These are phyloP conservation scores for Channa maculata DNA, from an alignment of 2,113 vertebrate genomes.

Conservation along the genomic window DNA sequence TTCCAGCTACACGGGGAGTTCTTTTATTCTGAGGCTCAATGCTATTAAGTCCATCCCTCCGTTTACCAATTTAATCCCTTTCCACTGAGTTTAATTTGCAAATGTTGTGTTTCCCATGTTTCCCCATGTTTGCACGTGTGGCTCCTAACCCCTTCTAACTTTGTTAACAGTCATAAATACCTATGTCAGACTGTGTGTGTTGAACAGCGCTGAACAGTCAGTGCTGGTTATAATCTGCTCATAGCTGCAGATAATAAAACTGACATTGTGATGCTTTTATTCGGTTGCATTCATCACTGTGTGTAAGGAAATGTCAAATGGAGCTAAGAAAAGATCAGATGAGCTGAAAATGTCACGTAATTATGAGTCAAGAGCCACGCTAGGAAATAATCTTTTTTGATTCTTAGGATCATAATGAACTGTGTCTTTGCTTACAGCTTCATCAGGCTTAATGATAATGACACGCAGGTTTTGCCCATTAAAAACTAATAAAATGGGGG, in stretches of 20 bases:
- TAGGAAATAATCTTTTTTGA: constrained; percentile 21
- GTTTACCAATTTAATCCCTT: not conserved
- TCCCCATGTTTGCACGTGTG: not conserved
- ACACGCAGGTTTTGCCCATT: constrained; percentile 45
- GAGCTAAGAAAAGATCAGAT: constrained; percentile 14
- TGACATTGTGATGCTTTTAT: constrained; percentile 11
- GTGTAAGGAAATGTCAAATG: constrained; percentile 23
- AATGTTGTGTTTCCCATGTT: not conserved
- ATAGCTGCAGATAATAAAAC: not conserved
- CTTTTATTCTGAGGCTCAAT: constrained; percentile 11
- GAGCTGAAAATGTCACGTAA: constrained; percentile 48
- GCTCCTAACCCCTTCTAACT: constrained; percentile 39
- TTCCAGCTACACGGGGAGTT: constrained; percentile 10
- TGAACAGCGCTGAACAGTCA: not conserved
- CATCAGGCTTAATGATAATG: constrained; percentile 41
- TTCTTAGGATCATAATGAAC: constrained; percentile 51
- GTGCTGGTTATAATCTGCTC: constrained; percentile 9
- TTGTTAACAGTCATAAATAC: constrained; percentile 30
- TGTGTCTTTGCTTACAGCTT: constrained; percentile 38
- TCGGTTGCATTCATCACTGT: not conserved
- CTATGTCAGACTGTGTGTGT: not conserved
- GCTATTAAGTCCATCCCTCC: not conserved
- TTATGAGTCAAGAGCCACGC: constrained; percentile 6
- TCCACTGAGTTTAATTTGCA: not conserved
- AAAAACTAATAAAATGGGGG: constrained; percentile 46